Evolutionary conservation across 1,140 invertebrate genomes (phyloP).

Genomic region (Laodelphax striatellus): DNA sequence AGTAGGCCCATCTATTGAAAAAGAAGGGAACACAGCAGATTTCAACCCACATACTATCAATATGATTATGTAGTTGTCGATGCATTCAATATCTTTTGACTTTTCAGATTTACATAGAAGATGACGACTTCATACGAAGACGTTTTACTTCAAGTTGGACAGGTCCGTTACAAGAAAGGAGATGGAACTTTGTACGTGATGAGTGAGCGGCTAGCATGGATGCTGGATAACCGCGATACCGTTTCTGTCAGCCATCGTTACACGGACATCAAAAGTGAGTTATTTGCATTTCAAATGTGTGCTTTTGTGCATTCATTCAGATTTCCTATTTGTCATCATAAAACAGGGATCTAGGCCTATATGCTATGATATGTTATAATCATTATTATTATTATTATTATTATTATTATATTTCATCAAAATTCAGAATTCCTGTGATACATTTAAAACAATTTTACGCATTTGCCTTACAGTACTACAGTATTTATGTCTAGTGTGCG

Average conservation of each 20-base stretch:
- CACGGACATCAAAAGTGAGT: constrained; percentile 88
- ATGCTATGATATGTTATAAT: too few species aligned
- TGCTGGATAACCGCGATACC: constrained; percentile 81
- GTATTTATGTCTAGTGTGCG: too few species aligned
- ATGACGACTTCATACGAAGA: constrained; percentile 85
- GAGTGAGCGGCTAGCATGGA: constrained; percentile 91
- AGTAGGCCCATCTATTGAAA: too few species aligned
- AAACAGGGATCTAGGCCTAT: too few species aligned
- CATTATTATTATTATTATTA: too few species aligned
- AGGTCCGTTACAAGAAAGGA: constrained; percentile 91
- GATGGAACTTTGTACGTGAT: constrained; percentile 93
- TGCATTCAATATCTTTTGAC: not conserved
- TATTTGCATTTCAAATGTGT: not conserved
- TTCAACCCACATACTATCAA: not conserved
- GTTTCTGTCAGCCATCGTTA: constrained; percentile 88
- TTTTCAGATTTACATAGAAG: constrained; percentile 12
- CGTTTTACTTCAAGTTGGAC: constrained; percentile 78
- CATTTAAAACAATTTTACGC: too few species aligned
- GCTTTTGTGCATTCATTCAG: too few species aligned
- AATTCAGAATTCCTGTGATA: too few species aligned
- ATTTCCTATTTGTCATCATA: too few species aligned
- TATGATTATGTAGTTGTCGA: too few species aligned
- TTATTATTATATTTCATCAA: too few species aligned
- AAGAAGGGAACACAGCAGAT: not conserved
- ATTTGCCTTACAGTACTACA: too few species aligned